These are phyloP conservation scores for Phoxinus dragarum DNA, from an alignment of 2,797 vertebrate genomes.

Conservation along the genomic window DNA sequence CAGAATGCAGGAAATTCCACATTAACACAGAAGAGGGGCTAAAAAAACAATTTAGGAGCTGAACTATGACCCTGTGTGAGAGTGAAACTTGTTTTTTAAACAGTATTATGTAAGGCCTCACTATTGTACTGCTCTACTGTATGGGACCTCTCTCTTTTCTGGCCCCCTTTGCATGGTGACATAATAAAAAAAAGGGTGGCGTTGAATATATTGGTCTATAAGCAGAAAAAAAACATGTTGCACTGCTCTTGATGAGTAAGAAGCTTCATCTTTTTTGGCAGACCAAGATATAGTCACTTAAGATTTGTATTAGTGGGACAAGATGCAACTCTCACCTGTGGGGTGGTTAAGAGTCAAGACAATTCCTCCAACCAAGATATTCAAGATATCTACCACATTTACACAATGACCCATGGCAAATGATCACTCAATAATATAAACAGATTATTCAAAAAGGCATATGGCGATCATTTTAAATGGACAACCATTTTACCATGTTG, in stretches of 20 bases:
- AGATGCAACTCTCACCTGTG: neutral
- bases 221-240: neutral
- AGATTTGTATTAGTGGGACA: neutral
- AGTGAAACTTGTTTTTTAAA: conserved; percentile 56
- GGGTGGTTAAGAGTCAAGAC: neutral
- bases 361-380: neutral
- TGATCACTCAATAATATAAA: neutral
- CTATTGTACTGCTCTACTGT: conserved; percentile 47
- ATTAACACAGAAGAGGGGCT: conserved; percentile 72
- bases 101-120: conserved; percentile 61
- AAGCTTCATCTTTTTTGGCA: neutral
- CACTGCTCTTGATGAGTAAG: neutral
- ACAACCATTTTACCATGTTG: neutral
- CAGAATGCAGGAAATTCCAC: conserved; percentile 80
- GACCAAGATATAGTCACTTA: neutral
- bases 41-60: conserved; percentile 74
- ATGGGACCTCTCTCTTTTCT: conserved; percentile 15
- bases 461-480: neutral
- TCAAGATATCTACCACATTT: neutral
- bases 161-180: conserved; percentile 49
- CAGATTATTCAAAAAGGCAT: neutral
- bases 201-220: conserved; percentile 46
- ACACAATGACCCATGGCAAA: neutral
- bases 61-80: conserved; percentile 72
- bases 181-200: conserved; percentile 50